These are phyloP conservation scores for Elegia similella DNA, from an alignment of 2,888 invertebrate species.

Conservation along the genomic window DNA sequence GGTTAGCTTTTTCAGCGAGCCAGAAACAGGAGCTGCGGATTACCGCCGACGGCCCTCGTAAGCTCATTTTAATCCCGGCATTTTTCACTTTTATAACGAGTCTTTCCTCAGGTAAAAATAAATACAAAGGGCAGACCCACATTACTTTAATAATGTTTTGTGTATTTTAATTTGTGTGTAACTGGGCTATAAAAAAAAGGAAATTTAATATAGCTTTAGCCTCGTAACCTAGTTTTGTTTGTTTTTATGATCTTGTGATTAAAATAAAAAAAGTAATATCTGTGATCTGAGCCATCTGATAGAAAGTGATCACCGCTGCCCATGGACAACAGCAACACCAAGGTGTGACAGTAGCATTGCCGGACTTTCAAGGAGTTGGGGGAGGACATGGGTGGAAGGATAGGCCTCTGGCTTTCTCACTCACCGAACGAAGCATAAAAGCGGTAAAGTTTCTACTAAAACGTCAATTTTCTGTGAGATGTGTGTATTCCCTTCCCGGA, in stretches of 20 bases:
- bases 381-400: too few species aligned
- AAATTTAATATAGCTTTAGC: not conserved
- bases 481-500: too few species aligned
- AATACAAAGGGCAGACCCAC: conserved; percentile 18
- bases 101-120: conserved; percentile 30
- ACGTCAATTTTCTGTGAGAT: too few species aligned
- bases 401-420: too few species aligned
- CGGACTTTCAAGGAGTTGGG: too few species aligned
- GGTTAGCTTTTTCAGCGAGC: conserved; percentile 71
- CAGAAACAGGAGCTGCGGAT: conserved; percentile 73
- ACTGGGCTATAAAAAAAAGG: not conserved
- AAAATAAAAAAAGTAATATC: too few species aligned
- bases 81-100: conserved; percentile 42
- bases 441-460: too few species aligned
- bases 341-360: too few species aligned
- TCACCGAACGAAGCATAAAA: too few species aligned
- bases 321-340: too few species aligned
- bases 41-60: conserved; percentile 65
- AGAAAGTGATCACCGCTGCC: too few species aligned
- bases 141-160: conserved; percentile 16
- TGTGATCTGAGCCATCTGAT: too few species aligned
- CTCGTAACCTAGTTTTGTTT: not conserved
- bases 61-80: conserved; percentile 45
- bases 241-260: not conserved
- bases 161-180: conserved; percentile 9